These are phyloP conservation scores for Melipona quadrifasciata DNA, from an alignment of 1,140 invertebrate genomes.

Conservation along the genomic window DNA sequence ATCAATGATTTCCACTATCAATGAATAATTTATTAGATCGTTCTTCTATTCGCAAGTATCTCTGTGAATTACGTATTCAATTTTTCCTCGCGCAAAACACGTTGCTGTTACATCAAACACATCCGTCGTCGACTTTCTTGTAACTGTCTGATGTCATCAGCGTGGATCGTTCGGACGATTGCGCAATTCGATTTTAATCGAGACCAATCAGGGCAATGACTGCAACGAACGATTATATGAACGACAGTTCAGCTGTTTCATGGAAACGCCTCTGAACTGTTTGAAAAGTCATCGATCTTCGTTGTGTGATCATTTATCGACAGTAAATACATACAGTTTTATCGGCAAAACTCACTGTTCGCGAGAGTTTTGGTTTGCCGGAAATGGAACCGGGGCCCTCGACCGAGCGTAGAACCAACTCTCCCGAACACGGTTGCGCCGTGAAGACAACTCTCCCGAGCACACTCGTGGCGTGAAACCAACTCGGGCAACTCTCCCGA, in stretches of 20 bases:
- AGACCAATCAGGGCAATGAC: slow-evolving; percentile 65
- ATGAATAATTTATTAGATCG: not conserved
- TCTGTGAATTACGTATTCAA: slow-evolving; percentile 13
- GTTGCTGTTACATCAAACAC: slow-evolving; percentile 1
- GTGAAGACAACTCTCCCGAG: too few relatives aligned
- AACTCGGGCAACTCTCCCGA: too few relatives aligned
- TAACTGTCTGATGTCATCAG: slow-evolving; percentile 48
- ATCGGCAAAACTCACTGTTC: too few relatives aligned
- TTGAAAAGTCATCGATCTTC: not conserved
- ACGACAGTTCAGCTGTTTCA: not conserved
- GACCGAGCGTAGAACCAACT: too few relatives aligned
- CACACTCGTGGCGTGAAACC: too few relatives aligned
- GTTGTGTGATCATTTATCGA: not conserved
- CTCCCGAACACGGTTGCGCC: too few relatives aligned
- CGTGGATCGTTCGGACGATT: slow-evolving; percentile 55
- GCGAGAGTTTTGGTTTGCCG: too few relatives aligned
- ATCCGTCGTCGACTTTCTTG: slow-evolving; percentile 6
- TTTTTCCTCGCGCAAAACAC: slow-evolving; percentile 12
- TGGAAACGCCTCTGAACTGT: not conserved
- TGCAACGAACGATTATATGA: slow-evolving; percentile 1
- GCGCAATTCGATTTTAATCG: slow-evolving; percentile 72
- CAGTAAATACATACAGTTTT: too few relatives aligned
- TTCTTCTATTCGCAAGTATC: not conserved
- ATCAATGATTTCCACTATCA: not conserved
- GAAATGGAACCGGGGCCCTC: too few relatives aligned